phyloP scores from a whole-genome alignment of 2,113 vertebrate species.

The Lophius piscatorius region DNA sequence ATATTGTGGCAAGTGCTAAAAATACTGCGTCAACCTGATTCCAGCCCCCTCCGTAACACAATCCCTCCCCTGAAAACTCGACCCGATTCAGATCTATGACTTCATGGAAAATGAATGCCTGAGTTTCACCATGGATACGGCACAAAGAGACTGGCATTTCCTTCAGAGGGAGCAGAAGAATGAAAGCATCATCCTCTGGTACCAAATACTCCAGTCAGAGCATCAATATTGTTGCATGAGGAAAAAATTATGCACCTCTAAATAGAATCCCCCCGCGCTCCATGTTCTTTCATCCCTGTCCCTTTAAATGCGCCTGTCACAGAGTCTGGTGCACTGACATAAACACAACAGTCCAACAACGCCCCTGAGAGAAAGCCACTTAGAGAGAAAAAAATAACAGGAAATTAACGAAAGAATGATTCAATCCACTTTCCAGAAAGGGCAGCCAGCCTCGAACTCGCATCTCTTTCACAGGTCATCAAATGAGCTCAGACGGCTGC shows the following conservation, averaged over 20 bases:
- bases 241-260: slow-evolving; percentile 1
- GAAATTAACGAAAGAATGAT: slow-evolving; percentile 65
- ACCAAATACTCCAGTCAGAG: neutral
- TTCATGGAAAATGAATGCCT: slow-evolving; percentile 68
- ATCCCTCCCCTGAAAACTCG: slow-evolving; percentile 51
- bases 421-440: slow-evolving; percentile 52
- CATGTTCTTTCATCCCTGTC: slow-evolving; percentile 20
- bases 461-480: neutral
- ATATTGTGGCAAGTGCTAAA: slow-evolving; percentile 29
- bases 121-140: slow-evolving; percentile 37
- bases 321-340: slow-evolving; percentile 43
- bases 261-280: neutral
- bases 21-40: slow-evolving; percentile 32
- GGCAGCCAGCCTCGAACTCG: neutral
- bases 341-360: slow-evolving; percentile 56
- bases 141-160: slow-evolving; percentile 30
- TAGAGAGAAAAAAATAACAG: slow-evolving; percentile 55
- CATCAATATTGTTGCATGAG: slow-evolving; percentile 1
- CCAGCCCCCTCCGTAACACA: neutral
- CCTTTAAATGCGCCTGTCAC: slow-evolving; percentile 49
- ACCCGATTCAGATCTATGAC: slow-evolving; percentile 40
- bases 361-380: slow-evolving; percentile 65
- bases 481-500: no score
- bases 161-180: slow-evolving; percentile 19
- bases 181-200: slow-evolving; percentile 19